phyloP scores from a whole-genome alignment of 2,113 vertebrate species.

The Entomyzon cyanotis region DNA sequence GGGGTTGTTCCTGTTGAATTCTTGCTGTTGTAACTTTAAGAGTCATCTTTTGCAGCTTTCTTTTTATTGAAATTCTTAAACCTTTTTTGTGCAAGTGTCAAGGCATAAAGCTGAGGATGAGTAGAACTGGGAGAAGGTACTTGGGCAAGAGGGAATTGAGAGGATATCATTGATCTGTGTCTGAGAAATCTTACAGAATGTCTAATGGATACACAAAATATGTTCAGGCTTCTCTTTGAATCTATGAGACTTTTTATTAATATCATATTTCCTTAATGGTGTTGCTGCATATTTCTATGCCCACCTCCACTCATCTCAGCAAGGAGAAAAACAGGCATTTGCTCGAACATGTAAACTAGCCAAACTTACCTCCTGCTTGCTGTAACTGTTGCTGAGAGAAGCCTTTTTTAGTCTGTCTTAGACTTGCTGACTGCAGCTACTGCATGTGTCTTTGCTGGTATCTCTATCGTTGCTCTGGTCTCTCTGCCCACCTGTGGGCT shows the following conservation, averaged over 20 bases:
- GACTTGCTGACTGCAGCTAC: not conserved
- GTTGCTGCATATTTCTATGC: not conserved
- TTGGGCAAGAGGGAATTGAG: not conserved
- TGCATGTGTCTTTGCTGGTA: not conserved
- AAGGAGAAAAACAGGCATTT: not conserved
- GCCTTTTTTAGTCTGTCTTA: not conserved
- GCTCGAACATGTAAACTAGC: not conserved
- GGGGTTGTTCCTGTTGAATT: not conserved
- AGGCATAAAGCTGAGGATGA: not conserved
- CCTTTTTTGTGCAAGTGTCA: not conserved
- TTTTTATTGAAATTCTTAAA: not conserved
- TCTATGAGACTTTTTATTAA: not conserved
- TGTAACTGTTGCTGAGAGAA: not conserved
- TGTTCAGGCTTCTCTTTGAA: not conserved
- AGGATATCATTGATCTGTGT: not conserved
- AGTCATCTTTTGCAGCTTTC: not conserved
- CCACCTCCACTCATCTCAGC: not conserved
- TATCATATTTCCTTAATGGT: not conserved
- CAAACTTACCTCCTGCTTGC: not conserved
- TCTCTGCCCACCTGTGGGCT: not conserved
- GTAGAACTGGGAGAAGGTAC: not conserved
- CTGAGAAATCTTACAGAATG: not conserved
- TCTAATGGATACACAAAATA: not conserved
- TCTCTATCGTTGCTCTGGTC: not conserved
- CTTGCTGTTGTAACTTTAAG: not conserved